Evolutionary conservation across 2,113 vertebrate species (phyloP).

Genomic region (Stigmatopora nigra): DNA sequence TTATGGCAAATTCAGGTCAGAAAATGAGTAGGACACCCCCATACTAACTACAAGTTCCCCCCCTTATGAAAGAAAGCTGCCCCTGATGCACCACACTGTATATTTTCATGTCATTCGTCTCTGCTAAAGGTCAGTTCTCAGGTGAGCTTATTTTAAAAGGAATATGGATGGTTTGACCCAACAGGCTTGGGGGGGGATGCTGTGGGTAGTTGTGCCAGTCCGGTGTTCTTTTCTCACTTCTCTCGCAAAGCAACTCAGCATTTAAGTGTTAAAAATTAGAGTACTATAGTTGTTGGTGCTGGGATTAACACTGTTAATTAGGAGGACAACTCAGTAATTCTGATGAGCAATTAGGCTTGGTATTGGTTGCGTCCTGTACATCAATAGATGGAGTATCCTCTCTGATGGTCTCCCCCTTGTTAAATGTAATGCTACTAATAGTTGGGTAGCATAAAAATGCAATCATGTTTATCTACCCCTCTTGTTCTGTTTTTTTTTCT

Average conservation of each 20-base stretch:
- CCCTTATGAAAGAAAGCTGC: conserved; percentile 70
- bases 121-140: conserved; percentile 77
- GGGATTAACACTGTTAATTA: too few relatives aligned
- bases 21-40: conserved; percentile 62
- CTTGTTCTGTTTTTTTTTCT: too few relatives aligned
- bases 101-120: conserved; percentile 75
- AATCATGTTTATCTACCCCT: too few relatives aligned
- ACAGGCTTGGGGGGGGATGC: conserved; percentile 70
- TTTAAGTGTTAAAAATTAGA: not conserved
- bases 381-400: too few relatives aligned
- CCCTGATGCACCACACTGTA: conserved; percentile 65
- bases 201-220: conserved; percentile 40
- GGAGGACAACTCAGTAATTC: too few relatives aligned
- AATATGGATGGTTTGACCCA: conserved; percentile 74
- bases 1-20: conserved; percentile 74
- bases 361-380: too few relatives aligned
- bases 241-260: conserved; percentile 23
- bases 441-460: too few relatives aligned
- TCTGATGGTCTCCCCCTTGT: too few relatives aligned
- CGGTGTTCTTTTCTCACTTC: conserved; percentile 44
- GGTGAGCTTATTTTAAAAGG: conserved; percentile 77
- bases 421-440: too few relatives aligned
- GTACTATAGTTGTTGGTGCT: too few relatives aligned
- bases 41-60: not conserved
- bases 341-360: too few relatives aligned